Evolutionary conservation across 2,888 invertebrate genomes (phyloP).

Genomic region (Thereva nobilitata): DNA sequence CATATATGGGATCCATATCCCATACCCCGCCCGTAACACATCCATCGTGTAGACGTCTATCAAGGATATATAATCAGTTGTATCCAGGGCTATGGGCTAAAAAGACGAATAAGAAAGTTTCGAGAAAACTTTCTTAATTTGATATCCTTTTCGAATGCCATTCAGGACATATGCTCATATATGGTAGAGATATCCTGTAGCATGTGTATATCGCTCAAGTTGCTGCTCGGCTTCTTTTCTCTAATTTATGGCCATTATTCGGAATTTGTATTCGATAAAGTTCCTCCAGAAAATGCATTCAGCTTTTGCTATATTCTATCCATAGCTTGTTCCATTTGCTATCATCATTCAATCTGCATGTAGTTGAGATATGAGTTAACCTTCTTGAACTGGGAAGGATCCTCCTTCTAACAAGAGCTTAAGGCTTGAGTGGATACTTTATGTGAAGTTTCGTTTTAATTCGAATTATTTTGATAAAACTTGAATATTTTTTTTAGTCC

Average conservation of each 20-base stretch:
- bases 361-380: neutral
- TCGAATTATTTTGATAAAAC: no score
- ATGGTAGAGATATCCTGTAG: conserved; percentile 23
- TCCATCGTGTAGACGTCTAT: neutral
- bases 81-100: conserved; percentile 7
- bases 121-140: conserved; percentile 35
- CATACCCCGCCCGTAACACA: no score
- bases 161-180: conserved; percentile 31
- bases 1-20: no score
- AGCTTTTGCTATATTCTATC: conserved; percentile 10
- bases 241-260: conserved; percentile 36
- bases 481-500: no score
- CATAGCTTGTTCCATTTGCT: conserved; percentile 10
- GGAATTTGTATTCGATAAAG: conserved; percentile 32
- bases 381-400: neutral
- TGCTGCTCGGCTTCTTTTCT: conserved; percentile 17
- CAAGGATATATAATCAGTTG: conserved; percentile 26
- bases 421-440: no score
- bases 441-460: no score
- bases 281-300: conserved; percentile 23
- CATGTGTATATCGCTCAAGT: conserved; percentile 3
- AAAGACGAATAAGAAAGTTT: conserved; percentile 34
- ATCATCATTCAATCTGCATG: neutral
- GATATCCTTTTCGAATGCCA: conserved; percentile 27
- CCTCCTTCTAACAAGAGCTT: neutral